phyloP scores from a whole-genome alignment of 2,888 invertebrate species.

The Diaprepes abbreviatus region DNA sequence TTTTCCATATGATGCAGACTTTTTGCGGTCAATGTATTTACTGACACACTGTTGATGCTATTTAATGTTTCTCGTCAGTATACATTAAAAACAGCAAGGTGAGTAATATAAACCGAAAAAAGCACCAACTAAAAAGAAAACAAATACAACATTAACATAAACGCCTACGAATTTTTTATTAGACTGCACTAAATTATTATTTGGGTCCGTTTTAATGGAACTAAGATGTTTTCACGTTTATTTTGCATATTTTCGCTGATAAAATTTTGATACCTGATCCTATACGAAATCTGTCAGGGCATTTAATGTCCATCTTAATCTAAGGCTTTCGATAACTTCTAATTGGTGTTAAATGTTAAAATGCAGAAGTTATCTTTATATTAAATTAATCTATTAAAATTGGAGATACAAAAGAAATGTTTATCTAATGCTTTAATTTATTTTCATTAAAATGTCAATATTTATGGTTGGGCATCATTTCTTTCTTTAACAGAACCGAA shows the following conservation, averaged over 20 bases:
- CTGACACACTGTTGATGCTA: too few relatives aligned
- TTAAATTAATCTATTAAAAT: neutral
- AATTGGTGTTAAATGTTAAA: neutral
- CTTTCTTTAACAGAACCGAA: too few relatives aligned
- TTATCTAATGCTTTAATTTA: too few relatives aligned
- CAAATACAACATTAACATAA: neutral
- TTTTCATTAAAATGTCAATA: too few relatives aligned
- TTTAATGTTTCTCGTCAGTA: too few relatives aligned
- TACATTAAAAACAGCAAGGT: neutral
- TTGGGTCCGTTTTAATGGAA: slow-evolving; percentile 29
- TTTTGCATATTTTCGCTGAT: slow-evolving; percentile 40
- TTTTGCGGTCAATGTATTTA: too few relatives aligned
- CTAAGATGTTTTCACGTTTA: slow-evolving; percentile 24
- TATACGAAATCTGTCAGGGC: neutral
- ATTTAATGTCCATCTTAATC: slow-evolving; percentile 3
- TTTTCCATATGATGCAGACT: too few relatives aligned
- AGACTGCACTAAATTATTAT: neutral
- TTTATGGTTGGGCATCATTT: too few relatives aligned
- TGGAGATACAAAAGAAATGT: neutral
- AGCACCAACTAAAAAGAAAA: neutral
- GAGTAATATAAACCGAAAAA: too few relatives aligned
- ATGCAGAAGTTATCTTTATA: neutral
- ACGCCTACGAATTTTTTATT: neutral
- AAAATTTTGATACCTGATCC: slow-evolving; percentile 15
- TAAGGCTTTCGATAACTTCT: neutral